Evolutionary conservation across 2,888 invertebrate genomes (phyloP).

Genomic region (Drosophila anceps): DNA sequence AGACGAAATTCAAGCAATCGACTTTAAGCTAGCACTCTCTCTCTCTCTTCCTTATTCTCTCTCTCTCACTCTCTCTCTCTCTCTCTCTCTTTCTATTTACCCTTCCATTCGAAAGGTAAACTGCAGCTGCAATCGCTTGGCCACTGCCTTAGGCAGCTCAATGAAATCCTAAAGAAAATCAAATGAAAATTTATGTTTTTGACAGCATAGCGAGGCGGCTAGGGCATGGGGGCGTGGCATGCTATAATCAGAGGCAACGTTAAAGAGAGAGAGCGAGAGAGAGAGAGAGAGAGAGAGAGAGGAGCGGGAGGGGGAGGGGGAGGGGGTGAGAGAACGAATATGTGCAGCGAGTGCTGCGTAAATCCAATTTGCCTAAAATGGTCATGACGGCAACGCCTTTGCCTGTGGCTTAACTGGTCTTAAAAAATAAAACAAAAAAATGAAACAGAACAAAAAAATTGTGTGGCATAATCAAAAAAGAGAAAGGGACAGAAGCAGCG

Average conservation of each 20-base stretch:
- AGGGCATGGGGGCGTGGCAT: background rate
- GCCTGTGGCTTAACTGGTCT: constrained; percentile 61
- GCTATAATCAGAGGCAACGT: background rate
- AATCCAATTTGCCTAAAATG: constrained; percentile 63
- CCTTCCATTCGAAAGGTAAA: background rate
- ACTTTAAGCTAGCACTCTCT: background rate
- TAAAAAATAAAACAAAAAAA: constrained; percentile 8
- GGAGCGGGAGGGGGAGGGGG: too few relatives aligned
- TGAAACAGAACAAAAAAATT: background rate
- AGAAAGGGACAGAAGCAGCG: too few relatives aligned
- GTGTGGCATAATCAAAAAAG: background rate
- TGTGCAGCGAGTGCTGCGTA: constrained; percentile 40
- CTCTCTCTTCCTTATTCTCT: too few relatives aligned
- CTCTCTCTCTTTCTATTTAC: background rate
- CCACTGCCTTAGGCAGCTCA: constrained; percentile 2
- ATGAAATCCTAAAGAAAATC: constrained; percentile 9
- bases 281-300: background rate
- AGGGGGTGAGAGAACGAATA: background rate
- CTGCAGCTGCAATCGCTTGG: constrained; percentile 9
- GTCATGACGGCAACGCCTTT: constrained; percentile 21
- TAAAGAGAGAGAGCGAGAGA: background rate
- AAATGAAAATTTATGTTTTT: constrained; percentile 9
- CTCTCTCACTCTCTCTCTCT: background rate
- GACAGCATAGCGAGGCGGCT: background rate
- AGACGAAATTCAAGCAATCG: background rate